A percentile compares a stretch with the other conserved stretches of the same genome.
Evolutionary conservation across 2,888 invertebrate genomes (phyloP).

Genomic region (Aphodius sticticus): DNA sequence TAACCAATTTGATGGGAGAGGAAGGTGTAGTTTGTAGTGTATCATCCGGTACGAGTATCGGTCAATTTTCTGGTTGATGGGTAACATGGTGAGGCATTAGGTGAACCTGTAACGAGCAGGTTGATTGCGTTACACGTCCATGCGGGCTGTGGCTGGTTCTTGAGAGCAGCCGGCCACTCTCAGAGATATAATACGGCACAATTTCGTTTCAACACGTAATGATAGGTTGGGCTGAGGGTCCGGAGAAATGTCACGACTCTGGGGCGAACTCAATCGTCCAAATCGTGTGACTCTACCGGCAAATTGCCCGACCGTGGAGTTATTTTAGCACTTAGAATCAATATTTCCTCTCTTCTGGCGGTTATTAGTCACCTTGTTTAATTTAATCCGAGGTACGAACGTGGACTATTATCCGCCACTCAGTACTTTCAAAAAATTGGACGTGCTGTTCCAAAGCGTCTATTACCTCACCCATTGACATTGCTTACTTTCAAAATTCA

Average conservation of each 20-base stretch:
- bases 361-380: slow-evolving; percentile 38
- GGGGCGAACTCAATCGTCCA: slow-evolving; percentile 47
- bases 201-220: slow-evolving; percentile 55
- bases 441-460: neutral
- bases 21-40: neutral
- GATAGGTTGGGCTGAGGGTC: slow-evolving; percentile 53
- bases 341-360: slow-evolving; percentile 28
- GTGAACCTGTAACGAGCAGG: neutral
- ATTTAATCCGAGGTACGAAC: slow-evolving; percentile 28
- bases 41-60: neutral
- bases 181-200: slow-evolving; percentile 52
- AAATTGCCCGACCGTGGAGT: slow-evolving; percentile 51
- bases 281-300: slow-evolving; percentile 55
- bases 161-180: neutral
- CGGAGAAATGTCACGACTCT: slow-evolving; percentile 54
- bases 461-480: neutral
- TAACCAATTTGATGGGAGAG: too few relatives aligned
- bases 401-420: neutral
- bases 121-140: neutral
- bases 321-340: slow-evolving; percentile 39
- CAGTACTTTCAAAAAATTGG: neutral
- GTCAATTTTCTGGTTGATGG: neutral
- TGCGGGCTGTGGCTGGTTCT: neutral
- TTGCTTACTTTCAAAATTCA: neutral
- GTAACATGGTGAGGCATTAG: neutral